phyloP scores from a whole-genome alignment of 1,140 invertebrate genomes.

The Philopotamus ludificatus region DNA sequence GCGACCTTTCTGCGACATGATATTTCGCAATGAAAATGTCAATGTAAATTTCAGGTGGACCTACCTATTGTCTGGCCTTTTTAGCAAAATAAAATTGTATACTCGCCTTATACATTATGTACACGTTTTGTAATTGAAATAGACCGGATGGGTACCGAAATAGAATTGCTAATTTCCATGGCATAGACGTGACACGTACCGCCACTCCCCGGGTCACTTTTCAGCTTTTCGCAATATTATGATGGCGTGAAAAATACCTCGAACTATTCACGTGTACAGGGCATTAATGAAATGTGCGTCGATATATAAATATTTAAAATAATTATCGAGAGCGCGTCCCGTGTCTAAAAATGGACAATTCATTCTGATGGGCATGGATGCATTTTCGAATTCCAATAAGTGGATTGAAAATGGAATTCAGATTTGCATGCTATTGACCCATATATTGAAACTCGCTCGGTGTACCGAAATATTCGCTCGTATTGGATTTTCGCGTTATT shows the following conservation, averaged over 20 bases:
- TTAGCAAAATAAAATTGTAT: not conserved
- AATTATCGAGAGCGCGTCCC: no score
- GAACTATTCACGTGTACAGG: not conserved
- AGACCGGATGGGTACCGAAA: no score
- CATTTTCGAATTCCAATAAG: not conserved
- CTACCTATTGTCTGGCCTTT: conserved; percentile 13
- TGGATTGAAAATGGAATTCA: not conserved
- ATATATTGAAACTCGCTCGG: no score
- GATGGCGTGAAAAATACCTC: not conserved
- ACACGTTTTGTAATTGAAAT: not conserved
- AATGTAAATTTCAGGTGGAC: conserved; percentile 17
- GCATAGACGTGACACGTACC: not conserved
- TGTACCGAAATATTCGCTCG: no score
- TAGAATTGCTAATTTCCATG: not conserved
- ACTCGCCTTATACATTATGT: not conserved
- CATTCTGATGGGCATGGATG: not conserved
- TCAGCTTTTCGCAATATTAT: not conserved
- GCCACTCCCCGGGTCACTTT: no score
- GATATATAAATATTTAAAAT: no score
- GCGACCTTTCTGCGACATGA: conserved; percentile 23
- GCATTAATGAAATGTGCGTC: not conserved
- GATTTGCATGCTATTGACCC: not conserved
- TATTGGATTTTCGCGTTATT: not conserved
- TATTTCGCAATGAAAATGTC: conserved; percentile 27
- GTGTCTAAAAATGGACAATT: not conserved